phyloP scores from a whole-genome alignment of 1,140 invertebrate genomes.

The Tetragonula clypearis region DNA sequence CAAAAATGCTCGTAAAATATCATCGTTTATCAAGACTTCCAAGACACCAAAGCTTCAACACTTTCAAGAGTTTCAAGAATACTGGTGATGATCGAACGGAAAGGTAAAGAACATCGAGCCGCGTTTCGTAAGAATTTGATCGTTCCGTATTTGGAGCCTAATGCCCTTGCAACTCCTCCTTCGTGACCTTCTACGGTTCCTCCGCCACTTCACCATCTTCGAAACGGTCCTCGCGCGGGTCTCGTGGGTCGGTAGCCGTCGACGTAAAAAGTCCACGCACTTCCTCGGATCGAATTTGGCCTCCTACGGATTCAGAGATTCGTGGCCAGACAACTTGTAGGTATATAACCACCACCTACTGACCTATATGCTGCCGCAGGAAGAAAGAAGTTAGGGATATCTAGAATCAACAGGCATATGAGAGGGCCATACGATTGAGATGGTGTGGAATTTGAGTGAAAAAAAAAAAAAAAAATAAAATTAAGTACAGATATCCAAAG shows the following conservation, averaged over 20 bases:
- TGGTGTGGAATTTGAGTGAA: constrained; percentile 5
- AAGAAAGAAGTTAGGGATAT: constrained; percentile 6
- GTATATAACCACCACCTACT: constrained; percentile 45
- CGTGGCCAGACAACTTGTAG: background rate
- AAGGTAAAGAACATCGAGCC: background rate
- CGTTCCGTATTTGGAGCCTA: constrained; percentile 63
- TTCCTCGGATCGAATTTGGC: constrained; percentile 58
- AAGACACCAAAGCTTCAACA: too few relatives aligned
- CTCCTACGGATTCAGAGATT: constrained; percentile 13
- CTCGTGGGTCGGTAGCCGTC: background rate
- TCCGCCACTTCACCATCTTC: constrained; percentile 16
- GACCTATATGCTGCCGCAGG: constrained; percentile 61
- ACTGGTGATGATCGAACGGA: background rate
- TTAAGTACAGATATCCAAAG: too few relatives aligned
- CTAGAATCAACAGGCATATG: background rate
- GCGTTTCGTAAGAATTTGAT: constrained; percentile 71
- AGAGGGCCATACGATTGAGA: background rate
- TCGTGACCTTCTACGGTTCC: constrained; percentile 49
- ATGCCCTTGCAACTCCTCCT: constrained; percentile 63
- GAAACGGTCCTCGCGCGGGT: background rate
- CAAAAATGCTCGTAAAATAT: too few relatives aligned
- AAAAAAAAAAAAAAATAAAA: background rate
- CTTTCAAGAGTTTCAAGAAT: too few relatives aligned
- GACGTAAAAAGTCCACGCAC: constrained; percentile 45
- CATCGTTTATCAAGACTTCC: too few relatives aligned